Conservation (phyloP, 2,113 vertebrate genomes). For the Origma solitaria region DNA sequence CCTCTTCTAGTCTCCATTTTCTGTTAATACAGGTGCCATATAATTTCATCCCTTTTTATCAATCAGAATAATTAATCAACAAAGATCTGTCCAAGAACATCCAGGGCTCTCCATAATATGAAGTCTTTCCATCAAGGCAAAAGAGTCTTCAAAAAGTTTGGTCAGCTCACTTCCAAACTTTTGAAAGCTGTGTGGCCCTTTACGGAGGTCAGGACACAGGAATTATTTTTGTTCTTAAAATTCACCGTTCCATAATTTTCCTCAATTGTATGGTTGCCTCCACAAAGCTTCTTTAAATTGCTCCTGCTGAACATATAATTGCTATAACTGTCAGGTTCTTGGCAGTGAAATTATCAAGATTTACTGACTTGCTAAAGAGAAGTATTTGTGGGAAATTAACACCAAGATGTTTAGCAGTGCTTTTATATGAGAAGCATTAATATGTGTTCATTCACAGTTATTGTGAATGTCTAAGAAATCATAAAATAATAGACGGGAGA, state of each 20-base stretch:
- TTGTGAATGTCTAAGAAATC: neutral
- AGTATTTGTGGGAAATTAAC: neutral
- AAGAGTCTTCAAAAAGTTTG: neutral
- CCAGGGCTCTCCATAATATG: neutral
- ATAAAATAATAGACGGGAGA: neutral
- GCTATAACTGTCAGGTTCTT: neutral
- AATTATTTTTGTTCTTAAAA: neutral
- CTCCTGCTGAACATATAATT: neutral
- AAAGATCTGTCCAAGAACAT: neutral
- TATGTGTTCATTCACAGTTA: neutral
- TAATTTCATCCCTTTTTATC: neutral
- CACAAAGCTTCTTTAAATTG: neutral
- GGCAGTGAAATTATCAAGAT: neutral
- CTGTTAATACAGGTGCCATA: neutral
- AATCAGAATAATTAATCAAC: neutral
- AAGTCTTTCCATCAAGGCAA: neutral
- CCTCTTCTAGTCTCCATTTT: neutral
- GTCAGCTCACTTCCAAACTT: neutral
- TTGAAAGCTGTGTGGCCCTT: neutral
- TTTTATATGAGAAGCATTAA: neutral
- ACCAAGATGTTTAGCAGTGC: neutral
- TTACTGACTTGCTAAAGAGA: neutral
- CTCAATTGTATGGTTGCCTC: neutral
- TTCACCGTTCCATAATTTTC: neutral
- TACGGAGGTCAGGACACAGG: rapidly evolving